phyloP scores from a whole-genome alignment of 2,888 invertebrate species.

The Tenthredo amoena region DNA sequence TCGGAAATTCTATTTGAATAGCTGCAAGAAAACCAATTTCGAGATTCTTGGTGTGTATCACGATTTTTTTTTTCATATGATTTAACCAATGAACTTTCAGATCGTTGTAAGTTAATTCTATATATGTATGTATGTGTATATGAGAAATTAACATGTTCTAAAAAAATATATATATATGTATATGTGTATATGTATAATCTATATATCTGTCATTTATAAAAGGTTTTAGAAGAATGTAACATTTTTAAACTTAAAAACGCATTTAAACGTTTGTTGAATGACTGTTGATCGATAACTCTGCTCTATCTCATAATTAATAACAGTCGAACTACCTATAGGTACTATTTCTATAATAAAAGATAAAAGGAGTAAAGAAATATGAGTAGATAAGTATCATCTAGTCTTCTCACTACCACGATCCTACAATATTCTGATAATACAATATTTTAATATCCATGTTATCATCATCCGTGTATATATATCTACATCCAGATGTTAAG shows the following conservation, averaged over 20 bases:
- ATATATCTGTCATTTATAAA: conserved; percentile 16
- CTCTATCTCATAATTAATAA: background rate
- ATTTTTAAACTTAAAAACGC: background rate
- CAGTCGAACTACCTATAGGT: background rate
- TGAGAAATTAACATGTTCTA: conserved; percentile 2
- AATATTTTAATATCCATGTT: background rate
- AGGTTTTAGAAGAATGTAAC: background rate
- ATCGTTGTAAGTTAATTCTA: background rate
- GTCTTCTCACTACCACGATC: background rate
- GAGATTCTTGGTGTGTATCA: background rate
- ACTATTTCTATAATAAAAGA: background rate
- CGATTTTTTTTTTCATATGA: background rate
- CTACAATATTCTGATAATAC: background rate
- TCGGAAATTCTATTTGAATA: background rate
- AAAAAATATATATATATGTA: conserved; percentile 15
- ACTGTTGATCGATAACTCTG: background rate
- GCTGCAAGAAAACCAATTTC: background rate
- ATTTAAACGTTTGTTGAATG: background rate
- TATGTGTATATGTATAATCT: background rate
- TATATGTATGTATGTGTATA: background rate
- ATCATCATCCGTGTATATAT: background rate
- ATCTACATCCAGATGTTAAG: background rate
- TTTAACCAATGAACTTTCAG: background rate
- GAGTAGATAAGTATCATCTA: background rate
- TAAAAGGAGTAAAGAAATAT: background rate